Conservation (phyloP, 2,113 vertebrate genomes). For the Prionailurus bengalensis region DNA sequence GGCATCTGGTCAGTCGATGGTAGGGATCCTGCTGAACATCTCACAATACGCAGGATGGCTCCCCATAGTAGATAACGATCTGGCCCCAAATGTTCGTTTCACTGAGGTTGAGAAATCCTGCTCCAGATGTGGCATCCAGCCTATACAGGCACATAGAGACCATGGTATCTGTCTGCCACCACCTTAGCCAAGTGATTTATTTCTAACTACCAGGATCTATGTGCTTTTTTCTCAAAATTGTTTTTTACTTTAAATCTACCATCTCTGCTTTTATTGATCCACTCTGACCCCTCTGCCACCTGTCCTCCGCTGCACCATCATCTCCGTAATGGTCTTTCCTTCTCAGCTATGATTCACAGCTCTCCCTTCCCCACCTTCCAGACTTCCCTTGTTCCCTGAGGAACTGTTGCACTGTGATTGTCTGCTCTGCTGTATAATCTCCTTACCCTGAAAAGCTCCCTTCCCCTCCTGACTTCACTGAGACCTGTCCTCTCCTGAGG, state of each 20-base stretch:
- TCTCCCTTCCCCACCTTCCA: neutral
- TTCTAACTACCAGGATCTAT: neutral
- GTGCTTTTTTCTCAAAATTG: neutral
- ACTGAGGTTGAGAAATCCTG: neutral
- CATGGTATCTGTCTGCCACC: neutral
- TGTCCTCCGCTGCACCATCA: neutral
- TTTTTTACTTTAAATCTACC: neutral
- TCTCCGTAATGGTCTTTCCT: neutral
- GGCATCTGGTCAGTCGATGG: neutral
- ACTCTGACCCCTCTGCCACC: neutral
- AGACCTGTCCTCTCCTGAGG: neutral
- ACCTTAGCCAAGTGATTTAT: neutral
- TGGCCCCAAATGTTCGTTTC: neutral
- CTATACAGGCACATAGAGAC: neutral
- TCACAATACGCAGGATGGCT: neutral
- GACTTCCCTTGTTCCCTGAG: neutral
- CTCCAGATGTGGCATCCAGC: neutral
- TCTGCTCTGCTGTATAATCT: neutral
- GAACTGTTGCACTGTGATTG: accelerated
- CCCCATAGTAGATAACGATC: neutral
- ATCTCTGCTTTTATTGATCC: neutral
- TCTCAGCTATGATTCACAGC: neutral
- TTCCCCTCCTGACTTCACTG: neutral
- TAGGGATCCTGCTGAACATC: neutral
- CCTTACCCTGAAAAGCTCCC: neutral